These are phyloP conservation scores for Coptodon rendalli DNA, from an alignment of 2,113 vertebrate genomes.

Conservation along the genomic window DNA sequence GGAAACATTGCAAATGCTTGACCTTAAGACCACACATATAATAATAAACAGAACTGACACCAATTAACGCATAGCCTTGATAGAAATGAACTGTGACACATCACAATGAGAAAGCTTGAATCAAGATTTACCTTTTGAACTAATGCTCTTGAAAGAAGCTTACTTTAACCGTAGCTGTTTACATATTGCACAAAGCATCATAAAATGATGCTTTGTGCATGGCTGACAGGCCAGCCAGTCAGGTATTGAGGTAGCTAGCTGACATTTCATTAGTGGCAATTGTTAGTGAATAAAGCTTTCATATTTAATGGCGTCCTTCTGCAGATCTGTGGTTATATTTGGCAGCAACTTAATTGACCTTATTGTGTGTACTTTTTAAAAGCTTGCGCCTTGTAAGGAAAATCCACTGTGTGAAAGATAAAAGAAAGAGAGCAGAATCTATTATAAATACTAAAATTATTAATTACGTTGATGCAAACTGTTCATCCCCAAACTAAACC, in stretches of 20 bases:
- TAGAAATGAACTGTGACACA: neutral
- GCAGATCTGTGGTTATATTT: neutral
- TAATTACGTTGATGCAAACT: neutral
- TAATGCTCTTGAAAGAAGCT: neutral
- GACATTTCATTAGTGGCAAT: constrained; percentile 16
- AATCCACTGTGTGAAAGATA: neutral
- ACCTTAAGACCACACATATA: neutral
- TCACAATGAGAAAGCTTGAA: neutral
- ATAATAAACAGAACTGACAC: neutral
- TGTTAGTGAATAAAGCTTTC: constrained; percentile 16
- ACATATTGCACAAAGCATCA: neutral
- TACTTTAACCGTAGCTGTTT: neutral
- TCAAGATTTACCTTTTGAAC: neutral
- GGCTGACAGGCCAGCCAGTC: neutral
- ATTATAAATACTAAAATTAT: neutral
- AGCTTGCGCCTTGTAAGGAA: neutral
- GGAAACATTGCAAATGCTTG: neutral
- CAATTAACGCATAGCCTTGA: neutral
- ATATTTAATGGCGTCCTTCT: neutral
- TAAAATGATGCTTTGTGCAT: neutral
- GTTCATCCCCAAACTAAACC: neutral
- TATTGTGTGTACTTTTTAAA: neutral
- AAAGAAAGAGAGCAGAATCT: neutral
- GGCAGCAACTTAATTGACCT: neutral
- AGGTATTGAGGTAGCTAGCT: neutral